These are phyloP conservation scores for Anomalospiza imberbis DNA, from an alignment of 2,797 vertebrate genomes.

Conservation along the genomic window DNA sequence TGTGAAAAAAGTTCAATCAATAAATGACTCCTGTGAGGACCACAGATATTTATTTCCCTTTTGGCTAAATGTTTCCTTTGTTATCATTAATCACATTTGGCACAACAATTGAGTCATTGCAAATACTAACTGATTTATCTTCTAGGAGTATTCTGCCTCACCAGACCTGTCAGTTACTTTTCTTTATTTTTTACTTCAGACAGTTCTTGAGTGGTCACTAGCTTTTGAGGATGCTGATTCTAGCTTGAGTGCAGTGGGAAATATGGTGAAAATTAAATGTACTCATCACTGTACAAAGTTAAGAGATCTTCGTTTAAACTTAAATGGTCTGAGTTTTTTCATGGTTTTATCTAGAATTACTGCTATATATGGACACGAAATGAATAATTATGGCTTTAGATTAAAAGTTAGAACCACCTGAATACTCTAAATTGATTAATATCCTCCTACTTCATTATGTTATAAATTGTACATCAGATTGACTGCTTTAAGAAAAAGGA, in stretches of 20 bases:
- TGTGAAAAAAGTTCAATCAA: not conserved
- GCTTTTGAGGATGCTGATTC: not conserved
- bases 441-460: not conserved
- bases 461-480: not conserved
- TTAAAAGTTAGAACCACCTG: not conserved
- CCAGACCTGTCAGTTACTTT: not conserved
- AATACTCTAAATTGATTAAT: not conserved
- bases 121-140: not conserved
- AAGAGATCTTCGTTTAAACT: not conserved
- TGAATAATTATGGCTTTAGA: not conserved
- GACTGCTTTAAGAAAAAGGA: not conserved
- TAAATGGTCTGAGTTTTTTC: not conserved
- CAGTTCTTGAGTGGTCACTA: not conserved
- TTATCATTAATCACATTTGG: not conserved
- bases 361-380: not conserved
- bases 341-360: not conserved
- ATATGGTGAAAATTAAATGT: not conserved
- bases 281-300: not conserved
- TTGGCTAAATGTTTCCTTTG: slow-evolving; percentile 1
- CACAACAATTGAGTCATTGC: not conserved
- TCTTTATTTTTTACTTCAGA: not conserved
- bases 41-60: not conserved
- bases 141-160: not conserved
- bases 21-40: not conserved
- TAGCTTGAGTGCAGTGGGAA: not conserved